Percentiles rank a stretch among this genome's conserved stretches.
These are phyloP conservation scores for Rhagoletis pomonella DNA, from an alignment of 1,140 invertebrate species.

Conservation along the genomic window DNA sequence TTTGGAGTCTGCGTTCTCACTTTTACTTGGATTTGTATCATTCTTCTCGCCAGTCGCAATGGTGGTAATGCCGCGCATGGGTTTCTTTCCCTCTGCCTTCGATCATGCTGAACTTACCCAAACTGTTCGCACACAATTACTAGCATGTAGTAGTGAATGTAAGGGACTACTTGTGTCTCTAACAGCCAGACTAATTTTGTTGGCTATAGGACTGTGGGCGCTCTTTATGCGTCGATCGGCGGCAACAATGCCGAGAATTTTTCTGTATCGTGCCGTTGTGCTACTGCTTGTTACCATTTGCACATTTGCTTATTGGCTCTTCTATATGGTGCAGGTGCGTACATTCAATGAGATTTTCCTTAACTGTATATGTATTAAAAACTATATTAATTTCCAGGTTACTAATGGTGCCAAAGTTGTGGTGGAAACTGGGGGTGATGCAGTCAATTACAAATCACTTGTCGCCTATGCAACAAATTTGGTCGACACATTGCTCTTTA, in stretches of 20 bases:
- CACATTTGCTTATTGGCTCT: conserved; percentile 97
- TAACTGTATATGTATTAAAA: background rate
- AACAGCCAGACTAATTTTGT: conserved; percentile 92
- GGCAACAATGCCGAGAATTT: conserved; percentile 94
- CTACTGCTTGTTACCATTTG: conserved; percentile 92
- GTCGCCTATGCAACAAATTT: conserved; percentile 93
- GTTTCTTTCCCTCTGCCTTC: conserved; percentile 81
- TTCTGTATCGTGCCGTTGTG: conserved; percentile 91
- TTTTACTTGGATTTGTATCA: conserved; percentile 85
- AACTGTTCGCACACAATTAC: conserved; percentile 76
- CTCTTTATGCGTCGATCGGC: conserved; percentile 84
- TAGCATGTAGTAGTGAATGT: conserved; percentile 86
- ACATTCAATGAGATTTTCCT: background rate
- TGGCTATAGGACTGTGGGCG: conserved; percentile 96
- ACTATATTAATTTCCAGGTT: conserved; percentile 72
- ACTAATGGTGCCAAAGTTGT: conserved; percentile 85
- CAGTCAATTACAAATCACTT: conserved; percentile 87
- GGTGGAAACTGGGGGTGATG: conserved; percentile 83
- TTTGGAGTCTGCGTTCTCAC: conserved; percentile 84
- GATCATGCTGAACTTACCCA: conserved; percentile 75
- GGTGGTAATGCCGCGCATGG: conserved; percentile 93
- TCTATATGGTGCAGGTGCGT: conserved; percentile 89
- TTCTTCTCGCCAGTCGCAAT: conserved; percentile 95
- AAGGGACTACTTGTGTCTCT: conserved; percentile 91
- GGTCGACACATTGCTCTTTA: conserved; percentile 93